A percentile compares a stretch with the other conserved stretches of the same genome.
These are phyloP conservation scores for Pyrocephalus nanus DNA, from an alignment of 2,797 vertebrate genomes.

Conservation along the genomic window DNA sequence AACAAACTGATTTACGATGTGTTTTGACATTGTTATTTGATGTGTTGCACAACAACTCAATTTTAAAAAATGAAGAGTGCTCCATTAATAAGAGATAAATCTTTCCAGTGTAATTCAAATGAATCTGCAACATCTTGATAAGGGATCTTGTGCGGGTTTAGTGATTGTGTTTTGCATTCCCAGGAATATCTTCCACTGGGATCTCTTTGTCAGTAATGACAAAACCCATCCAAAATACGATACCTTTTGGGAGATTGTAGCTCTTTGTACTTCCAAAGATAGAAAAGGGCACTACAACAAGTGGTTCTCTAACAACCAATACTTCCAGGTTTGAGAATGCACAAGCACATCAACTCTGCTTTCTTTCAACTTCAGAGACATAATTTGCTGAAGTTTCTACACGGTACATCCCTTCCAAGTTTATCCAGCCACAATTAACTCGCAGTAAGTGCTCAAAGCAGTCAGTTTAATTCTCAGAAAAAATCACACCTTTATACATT, in stretches of 20 bases:
- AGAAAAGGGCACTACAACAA: background rate
- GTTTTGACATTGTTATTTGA: conserved; percentile 67
- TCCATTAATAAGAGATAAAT: conserved; percentile 68
- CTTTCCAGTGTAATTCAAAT: conserved; percentile 63
- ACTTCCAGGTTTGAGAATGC: background rate
- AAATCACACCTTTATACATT: background rate
- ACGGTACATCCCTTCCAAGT: background rate
- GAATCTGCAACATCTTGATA: conserved; percentile 54
- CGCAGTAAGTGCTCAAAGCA: background rate
- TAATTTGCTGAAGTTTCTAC: background rate
- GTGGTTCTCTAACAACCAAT: background rate
- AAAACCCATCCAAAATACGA: conserved; percentile 25
- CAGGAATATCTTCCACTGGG: conserved; percentile 12
- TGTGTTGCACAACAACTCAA: conserved; percentile 65
- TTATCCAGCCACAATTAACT: background rate
- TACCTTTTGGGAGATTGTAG: conserved; percentile 29
- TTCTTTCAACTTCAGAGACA: background rate
- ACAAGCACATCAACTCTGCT: background rate
- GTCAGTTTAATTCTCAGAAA: background rate
- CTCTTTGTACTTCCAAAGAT: background rate
- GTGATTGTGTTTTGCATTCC: conserved; percentile 54
- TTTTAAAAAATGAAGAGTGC: conserved; percentile 52
- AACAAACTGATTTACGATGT: conserved; percentile 63
- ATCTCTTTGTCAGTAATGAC: conserved; percentile 58
- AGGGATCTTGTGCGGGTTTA: conserved; percentile 48